A percentile compares a stretch with the other conserved stretches of the same genome.
Evolutionary conservation across 2,113 vertebrate genomes (phyloP).

Genomic region (Hydropotes inermis): DNA sequence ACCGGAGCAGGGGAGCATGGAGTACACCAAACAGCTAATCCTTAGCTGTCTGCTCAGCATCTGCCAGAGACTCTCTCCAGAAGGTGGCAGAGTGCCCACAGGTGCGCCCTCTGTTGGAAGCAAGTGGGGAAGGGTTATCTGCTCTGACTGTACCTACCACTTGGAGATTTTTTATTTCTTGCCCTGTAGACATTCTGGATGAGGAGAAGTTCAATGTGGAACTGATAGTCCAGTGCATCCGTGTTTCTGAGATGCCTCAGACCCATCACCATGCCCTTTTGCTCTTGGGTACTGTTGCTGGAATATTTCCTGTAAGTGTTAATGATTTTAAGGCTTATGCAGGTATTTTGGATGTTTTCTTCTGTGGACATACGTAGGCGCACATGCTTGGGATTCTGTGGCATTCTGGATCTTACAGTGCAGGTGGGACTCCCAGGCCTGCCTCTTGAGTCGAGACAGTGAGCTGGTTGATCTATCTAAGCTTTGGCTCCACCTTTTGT

Average conservation of each 20-base stretch:
- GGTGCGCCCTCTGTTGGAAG: constrained; percentile 74
- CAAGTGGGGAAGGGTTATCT: background rate
- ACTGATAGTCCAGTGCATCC: constrained; percentile 94
- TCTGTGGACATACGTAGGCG: accelerated
- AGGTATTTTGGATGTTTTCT: background rate
- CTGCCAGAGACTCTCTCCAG: constrained; percentile 88
- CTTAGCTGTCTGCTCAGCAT: constrained; percentile 92
- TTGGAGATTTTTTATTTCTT: background rate
- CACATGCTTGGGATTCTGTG: background rate
- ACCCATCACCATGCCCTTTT: constrained; percentile 96
- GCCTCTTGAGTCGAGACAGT: background rate
- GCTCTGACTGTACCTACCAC: background rate
- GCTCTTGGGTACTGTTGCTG: constrained; percentile 89
- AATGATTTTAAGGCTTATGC: background rate
- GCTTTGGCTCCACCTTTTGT: background rate
- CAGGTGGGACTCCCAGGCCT: background rate
- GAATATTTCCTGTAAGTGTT: constrained; percentile 93
- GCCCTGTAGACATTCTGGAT: constrained; percentile 85
- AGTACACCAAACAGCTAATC: constrained; percentile 96
- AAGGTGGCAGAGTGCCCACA: constrained; percentile 81
- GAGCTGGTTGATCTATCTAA: background rate
- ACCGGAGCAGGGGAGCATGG: constrained; percentile 84
- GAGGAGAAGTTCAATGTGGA: constrained; percentile 97
- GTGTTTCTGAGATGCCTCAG: constrained; percentile 92
- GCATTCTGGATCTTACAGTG: background rate